Evolutionary conservation across 2,888 invertebrate genomes (phyloP), one percentile per base, ranked within the genome.

Genomic region (Ptychoptera contaminata): DNA sequence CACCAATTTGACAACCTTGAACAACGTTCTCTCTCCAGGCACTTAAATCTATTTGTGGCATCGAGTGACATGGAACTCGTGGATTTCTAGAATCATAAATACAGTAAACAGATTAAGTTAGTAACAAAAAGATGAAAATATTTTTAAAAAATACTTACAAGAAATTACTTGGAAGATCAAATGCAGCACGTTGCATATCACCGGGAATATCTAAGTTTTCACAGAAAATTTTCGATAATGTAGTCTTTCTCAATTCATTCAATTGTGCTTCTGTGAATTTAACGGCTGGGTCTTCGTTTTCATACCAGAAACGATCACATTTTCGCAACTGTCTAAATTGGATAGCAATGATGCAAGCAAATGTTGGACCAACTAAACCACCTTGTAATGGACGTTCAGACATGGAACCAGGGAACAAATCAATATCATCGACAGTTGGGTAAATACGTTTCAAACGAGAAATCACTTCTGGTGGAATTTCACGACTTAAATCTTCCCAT

Each of bases 221-320:
- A 57, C 94, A 96, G 46, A 90, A 64, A 1, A 92, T 63, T 63
- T 90, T 88, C 0, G 92, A 78, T 36, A 94, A 59, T 0, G 88
- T 88, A 1, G 77, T 72, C 61, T 91, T 92, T 1, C 92, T 73
- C 48, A 96, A 75, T 65, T 94, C 93, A 0, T 83, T 78, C 46
- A 94, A 62, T 58, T 96, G 94, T 16, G 79, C 76, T 58, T 90
- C 87, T 1, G 82, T 82, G 62, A 92, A 92, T 35, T 81, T 72
- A 1, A 84, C 72, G 2, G 75, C 76, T 1, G 82, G 71, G 58
- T 84, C 82, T 53, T 81, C 81, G 49, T 86, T 91, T 65, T 92
- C 92, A 61, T 93, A 94, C 90, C 93, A 97, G 69, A 83, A 94
- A 53, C 96, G 71, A 68, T 97, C 97, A 57, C 96, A 96, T 58